phyloP scores from a whole-genome alignment of 2,888 invertebrate genomes.

The Watsonalla cultraria region DNA sequence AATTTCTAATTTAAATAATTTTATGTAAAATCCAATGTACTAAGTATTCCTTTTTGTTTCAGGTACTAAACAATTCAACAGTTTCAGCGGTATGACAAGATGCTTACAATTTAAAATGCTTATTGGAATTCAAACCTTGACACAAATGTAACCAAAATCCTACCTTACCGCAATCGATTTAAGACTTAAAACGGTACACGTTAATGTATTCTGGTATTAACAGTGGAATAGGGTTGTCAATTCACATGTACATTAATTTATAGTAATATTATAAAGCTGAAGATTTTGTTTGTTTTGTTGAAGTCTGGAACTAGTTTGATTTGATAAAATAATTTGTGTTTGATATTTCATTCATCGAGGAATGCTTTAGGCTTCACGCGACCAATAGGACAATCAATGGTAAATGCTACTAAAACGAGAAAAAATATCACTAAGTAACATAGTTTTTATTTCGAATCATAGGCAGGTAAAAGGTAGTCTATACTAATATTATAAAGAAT shows the following conservation, averaged over 20 bases:
- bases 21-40: background rate
- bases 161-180: constrained; percentile 29
- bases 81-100: background rate
- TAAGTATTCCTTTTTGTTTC: background rate
- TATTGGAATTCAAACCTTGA: constrained; percentile 9
- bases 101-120: constrained; percentile 8
- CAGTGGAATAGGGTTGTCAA: constrained; percentile 1
- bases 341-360: too few species aligned
- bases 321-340: too few species aligned
- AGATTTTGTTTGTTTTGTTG: too few species aligned
- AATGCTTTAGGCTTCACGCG: too few species aligned
- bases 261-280: background rate
- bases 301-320: too few species aligned
- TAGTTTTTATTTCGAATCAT: too few species aligned
- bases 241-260: background rate
- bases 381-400: too few species aligned
- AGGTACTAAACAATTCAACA: background rate
- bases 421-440: too few species aligned
- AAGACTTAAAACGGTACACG: constrained; percentile 42
- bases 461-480: too few species aligned
- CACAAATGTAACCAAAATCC: constrained; percentile 19
- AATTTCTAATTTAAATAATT: too few species aligned
- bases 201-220: constrained; percentile 17
- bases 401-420: too few species aligned
- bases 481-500: too few species aligned